phyloP scores from a whole-genome alignment of 2,888 invertebrate genomes.

The Theodoxus fluviatilis region DNA sequence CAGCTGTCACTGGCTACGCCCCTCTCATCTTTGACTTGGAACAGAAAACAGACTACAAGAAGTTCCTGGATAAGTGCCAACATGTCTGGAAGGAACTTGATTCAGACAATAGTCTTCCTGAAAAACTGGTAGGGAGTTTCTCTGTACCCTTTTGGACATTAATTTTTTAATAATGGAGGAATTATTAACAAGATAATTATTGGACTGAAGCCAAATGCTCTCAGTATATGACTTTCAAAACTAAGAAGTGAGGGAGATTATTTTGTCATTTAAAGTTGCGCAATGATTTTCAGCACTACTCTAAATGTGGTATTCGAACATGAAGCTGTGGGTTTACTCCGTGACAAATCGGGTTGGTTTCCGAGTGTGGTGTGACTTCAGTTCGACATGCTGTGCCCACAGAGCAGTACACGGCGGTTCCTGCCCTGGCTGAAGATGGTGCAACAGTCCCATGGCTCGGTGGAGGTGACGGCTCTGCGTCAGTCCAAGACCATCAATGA shows the following conservation, averaged over 20 bases:
- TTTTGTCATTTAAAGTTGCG: too few relatives aligned
- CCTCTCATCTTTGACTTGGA: constrained; percentile 52
- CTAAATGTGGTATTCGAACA: too few relatives aligned
- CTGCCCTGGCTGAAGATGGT: constrained; percentile 49
- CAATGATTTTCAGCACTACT: too few relatives aligned
- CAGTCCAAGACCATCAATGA: constrained; percentile 46
- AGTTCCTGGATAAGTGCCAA: constrained; percentile 36
- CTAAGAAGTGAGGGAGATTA: background rate
- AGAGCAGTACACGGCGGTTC: constrained; percentile 15
- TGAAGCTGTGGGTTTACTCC: too few relatives aligned
- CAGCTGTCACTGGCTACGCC: constrained; percentile 57
- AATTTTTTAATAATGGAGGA: too few relatives aligned
- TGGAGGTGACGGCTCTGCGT: constrained; percentile 53
- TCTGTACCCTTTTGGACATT: too few relatives aligned
- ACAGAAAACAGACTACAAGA: constrained; percentile 35
- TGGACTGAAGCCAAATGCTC: background rate
- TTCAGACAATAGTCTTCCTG: constrained; percentile 36
- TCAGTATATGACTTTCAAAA: background rate
- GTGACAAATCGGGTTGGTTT: too few relatives aligned
- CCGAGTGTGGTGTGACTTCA: too few relatives aligned
- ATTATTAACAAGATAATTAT: background rate
- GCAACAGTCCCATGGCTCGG: constrained; percentile 54
- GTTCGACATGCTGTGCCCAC: too few relatives aligned
- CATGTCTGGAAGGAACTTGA: constrained; percentile 36
- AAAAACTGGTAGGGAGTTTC: constrained; percentile 41